Evolutionary conservation across 2,113 vertebrate genomes (phyloP).

Genomic region (Arothron firmamentum): DNA sequence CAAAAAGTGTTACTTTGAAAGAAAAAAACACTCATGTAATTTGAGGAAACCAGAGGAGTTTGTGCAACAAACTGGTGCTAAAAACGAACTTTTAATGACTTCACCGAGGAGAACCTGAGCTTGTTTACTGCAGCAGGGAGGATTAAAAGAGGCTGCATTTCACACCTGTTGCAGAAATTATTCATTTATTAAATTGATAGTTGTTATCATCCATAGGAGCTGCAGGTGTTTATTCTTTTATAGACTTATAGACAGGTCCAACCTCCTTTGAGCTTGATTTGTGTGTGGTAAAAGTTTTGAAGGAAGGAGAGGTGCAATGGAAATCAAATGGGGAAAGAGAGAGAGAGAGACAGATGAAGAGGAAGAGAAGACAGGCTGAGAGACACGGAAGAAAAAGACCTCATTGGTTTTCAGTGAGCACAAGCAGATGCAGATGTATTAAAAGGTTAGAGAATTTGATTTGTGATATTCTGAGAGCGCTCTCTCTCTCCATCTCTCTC

Average conservation of each 20-base stretch:
- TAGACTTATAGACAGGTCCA: neutral
- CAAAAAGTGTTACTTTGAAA: no score
- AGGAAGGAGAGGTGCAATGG: slow-evolving; percentile 15
- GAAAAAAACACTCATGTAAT: no score
- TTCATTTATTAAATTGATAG: no score
- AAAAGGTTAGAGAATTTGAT: slow-evolving; percentile 74
- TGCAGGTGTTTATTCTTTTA: slow-evolving; percentile 7
- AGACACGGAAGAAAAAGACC: slow-evolving; percentile 22
- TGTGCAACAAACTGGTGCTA: no score
- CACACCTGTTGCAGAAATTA: no score
- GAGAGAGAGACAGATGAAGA: slow-evolving; percentile 15
- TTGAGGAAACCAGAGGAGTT: no score
- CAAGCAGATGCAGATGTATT: slow-evolving; percentile 60
- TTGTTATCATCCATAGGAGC: neutral
- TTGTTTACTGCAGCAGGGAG: no score
- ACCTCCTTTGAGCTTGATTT: slow-evolving; percentile 9
- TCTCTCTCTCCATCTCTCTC: slow-evolving; percentile 34
- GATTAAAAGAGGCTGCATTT: no score
- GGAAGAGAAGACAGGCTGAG: slow-evolving; percentile 17
- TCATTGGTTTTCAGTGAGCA: slow-evolving; percentile 68
- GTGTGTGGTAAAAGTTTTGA: slow-evolving; percentile 11
- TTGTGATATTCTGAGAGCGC: slow-evolving; percentile 66
- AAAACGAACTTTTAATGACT: no score
- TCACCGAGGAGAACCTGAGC: no score
- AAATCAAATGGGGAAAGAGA: slow-evolving; percentile 24